A percentile compares a stretch with the other conserved stretches of the same genome.
Evolutionary conservation across 2,797 vertebrate species (phyloP).

Genomic region (Argya squamiceps): DNA sequence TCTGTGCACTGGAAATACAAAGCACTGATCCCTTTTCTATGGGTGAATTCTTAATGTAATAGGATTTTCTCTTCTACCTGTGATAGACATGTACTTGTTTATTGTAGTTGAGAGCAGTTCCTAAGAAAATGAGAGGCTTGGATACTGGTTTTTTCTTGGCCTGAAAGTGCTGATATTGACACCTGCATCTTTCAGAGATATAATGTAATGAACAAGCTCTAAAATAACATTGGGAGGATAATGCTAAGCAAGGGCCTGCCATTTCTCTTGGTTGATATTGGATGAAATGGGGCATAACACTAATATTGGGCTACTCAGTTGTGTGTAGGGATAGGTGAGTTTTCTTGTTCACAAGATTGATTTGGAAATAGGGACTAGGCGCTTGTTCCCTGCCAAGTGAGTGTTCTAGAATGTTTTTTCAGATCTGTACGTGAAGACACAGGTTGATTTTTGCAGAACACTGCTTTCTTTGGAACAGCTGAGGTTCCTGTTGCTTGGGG

Average conservation of each 20-base stretch:
- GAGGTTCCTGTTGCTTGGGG: background rate
- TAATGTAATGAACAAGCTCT: background rate
- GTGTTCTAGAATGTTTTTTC: background rate
- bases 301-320: background rate
- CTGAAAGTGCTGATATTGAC: background rate
- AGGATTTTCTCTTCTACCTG: background rate
- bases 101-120: background rate
- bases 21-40: background rate
- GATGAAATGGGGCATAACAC: background rate
- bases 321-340: background rate
- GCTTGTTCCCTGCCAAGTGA: background rate
- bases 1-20: background rate
- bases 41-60: background rate
- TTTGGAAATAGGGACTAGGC: background rate
- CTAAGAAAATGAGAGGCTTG: background rate
- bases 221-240: background rate
- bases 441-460: background rate
- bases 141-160: background rate
- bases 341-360: background rate
- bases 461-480: background rate
- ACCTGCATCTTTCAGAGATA: background rate
- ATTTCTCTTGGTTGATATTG: background rate
- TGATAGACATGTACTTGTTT: background rate
- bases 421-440: background rate
- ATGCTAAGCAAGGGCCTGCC: background rate